Evolutionary conservation across 2,888 invertebrate genomes (phyloP), one percentile per base, ranked within the genome.

Genomic region (Chymomyza fuscimana): DNA sequence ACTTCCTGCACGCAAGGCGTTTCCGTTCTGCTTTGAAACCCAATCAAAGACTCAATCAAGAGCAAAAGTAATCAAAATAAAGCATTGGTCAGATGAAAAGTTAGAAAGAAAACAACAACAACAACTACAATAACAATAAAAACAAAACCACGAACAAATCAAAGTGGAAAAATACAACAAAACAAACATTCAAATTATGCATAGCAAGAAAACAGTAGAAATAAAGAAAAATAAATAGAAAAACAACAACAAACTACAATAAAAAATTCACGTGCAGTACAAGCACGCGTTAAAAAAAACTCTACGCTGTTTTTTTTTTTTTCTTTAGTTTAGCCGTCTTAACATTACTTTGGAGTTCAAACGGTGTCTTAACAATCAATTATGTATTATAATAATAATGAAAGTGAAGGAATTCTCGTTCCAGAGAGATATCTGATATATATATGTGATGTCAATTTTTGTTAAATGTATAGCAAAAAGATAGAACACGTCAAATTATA

Each of bases 21-120:
- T 85, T 85, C 82, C 81, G 85, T 83, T 83, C 83, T 82, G 81
- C 61, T 83, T 81, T 70, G 69, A 50, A 68, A 72, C 70, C 64
- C 76, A 72, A 83, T 82, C 78, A 82, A 75, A 72, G 73, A 59
- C 82, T 82, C 81, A 84, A 83, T 82, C 82, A 84, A 83, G 80
- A 85, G 80, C 82, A 84, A 86, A 76, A 83, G 75, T 83, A 80
- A 79, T 85, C 80, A 81, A 83, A 84, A 80, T 61, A 75, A 60
- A 51, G 29, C 32, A 7, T 32, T 32, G 32, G 32, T 32, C 32
- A 32, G 32, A 32, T 32, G 32, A 32, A 32, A 32, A 32, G 32
- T 4, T 7, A 32, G 7, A 5, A 70, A 65, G 73, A 52, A 66
- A 76, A 67, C 73, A 66, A 7, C 19, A 29, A 54, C 40, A 67